phyloP scores from a whole-genome alignment of 2,888 invertebrate species.

The Aradus depressus region DNA sequence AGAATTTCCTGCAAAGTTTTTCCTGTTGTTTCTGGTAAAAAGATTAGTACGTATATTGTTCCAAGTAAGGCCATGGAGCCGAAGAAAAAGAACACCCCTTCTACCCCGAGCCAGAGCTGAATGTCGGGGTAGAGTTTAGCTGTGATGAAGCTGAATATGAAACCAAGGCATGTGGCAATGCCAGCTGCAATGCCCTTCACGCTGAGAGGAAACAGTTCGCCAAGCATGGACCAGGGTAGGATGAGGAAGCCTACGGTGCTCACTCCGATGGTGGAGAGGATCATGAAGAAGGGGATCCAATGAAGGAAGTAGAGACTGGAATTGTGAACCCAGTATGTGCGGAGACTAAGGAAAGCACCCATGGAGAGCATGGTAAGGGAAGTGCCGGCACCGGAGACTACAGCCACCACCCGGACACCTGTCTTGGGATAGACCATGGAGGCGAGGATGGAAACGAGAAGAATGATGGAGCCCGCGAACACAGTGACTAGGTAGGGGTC shows the following conservation, averaged over 20 bases:
- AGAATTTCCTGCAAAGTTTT: conserved; percentile 36
- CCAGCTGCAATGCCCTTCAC: conserved; percentile 44
- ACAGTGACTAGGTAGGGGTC: conserved; percentile 30
- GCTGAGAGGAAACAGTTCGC: conserved; percentile 44
- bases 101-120: conserved; percentile 36
- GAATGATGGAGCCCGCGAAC: conserved; percentile 29
- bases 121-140: conserved; percentile 44
- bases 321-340: conserved; percentile 21
- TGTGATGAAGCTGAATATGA: conserved; percentile 43
- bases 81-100: conserved; percentile 44
- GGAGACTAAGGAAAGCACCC: conserved; percentile 38
- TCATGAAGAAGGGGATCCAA: conserved; percentile 39
- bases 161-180: conserved; percentile 40
- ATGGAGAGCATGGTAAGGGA: conserved; percentile 43
- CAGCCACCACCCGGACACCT: conserved; percentile 47
- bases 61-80: conserved; percentile 40
- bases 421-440: conserved; percentile 39
- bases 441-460: conserved; percentile 28
- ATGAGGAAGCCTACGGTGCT: conserved; percentile 46
- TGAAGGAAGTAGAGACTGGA: conserved; percentile 28
- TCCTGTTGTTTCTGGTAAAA: conserved; percentile 45
- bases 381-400: conserved; percentile 47
- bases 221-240: conserved; percentile 46
- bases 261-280: conserved; percentile 42
- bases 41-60: conserved; percentile 40